Evolutionary conservation across 2,888 invertebrate genomes (phyloP).

Genomic region (Eristalis arbustorum): DNA sequence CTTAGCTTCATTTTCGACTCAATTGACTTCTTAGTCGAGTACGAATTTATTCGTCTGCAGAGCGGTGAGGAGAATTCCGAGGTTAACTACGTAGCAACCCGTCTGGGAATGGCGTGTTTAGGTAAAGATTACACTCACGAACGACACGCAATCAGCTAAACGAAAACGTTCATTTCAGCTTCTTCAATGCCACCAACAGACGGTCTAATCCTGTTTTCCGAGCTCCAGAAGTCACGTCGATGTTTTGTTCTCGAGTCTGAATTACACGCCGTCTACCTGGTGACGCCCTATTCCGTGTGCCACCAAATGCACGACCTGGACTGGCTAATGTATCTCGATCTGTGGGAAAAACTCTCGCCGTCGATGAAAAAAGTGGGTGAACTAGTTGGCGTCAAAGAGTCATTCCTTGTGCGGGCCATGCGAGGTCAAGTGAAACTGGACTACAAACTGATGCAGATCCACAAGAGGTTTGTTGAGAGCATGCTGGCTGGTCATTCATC

Average conservation of each 20-base stretch:
- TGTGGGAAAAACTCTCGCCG: constrained; percentile 90
- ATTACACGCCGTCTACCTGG: constrained; percentile 95
- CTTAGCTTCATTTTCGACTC: constrained; percentile 81
- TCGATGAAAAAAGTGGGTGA: constrained; percentile 93
- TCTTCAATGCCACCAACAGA: constrained; percentile 98
- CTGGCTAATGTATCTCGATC: constrained; percentile 88
- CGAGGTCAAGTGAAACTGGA: constrained; percentile 84
- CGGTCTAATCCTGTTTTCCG: constrained; percentile 92
- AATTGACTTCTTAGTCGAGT: constrained; percentile 87
- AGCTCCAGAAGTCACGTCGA: constrained; percentile 93
- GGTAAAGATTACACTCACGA: constrained; percentile 73
- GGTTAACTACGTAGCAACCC: constrained; percentile 86
- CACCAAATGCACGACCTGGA: constrained; percentile 89
- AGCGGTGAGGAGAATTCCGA: constrained; percentile 80
- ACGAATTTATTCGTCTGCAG: constrained; percentile 90
- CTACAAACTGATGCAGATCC: constrained; percentile 83
- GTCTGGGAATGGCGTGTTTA: constrained; percentile 94
- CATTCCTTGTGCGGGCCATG: constrained; percentile 89
- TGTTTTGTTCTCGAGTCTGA: constrained; percentile 96
- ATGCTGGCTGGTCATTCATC: no score
- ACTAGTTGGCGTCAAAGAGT: constrained; percentile 92
- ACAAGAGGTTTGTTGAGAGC: constrained; percentile 82
- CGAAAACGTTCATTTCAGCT: constrained; percentile 77
- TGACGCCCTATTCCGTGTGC: constrained; percentile 95
- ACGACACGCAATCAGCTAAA: background rate